Base-by-base conservation (phyloP, 2,888 invertebrate species). In the Tanypteryx hageni region DNA sequence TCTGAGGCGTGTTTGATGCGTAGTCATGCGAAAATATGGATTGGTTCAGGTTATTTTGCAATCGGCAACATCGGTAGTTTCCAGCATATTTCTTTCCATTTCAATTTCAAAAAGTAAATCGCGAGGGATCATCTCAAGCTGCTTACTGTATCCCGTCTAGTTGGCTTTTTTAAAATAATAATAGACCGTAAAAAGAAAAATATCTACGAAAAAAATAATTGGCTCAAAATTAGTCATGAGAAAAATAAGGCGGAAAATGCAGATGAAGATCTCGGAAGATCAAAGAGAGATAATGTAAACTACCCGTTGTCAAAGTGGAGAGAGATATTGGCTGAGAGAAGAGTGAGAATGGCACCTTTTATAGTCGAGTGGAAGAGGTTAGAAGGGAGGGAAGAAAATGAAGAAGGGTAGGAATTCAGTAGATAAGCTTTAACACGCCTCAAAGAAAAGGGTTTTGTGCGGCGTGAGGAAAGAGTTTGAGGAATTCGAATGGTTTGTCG, bases 371-470 rank as follows among this genome's bases (percentile, higher is more conserved):
- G 64, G n/a, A 64, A 64, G 64, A 64, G 27, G 22, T 14, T 13
- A 14, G 64, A 14, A 14, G 64, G 14, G 64, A 18, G 64, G 64
- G 64, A n/a, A 64, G 76, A 76, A 76, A 76, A 76, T 76, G 22
- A 76, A 76, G 76, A 76, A 76, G 76, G 76, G 27, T 27, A 27
- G 76, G 76, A 76, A 76, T 76, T 76, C 76, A 76, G 76, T 76
- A 27, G 76, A 76, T 76, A 76, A 76, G 76, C 76, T 22, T 76
- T 76, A 76, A 76, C 76, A 76, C 76, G 76, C 76, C 76, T 76
- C 76, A 76, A 76, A 76, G 76, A 27, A n/a, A 64, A 14, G 16
- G 64, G 68, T 68, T 68, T n/a, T 22, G 68, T 68, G 76, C 14
- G 64, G 64, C 64, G 16, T 9, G 64, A 76, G 76, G 27, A 76